A percentile compares a stretch with the other conserved stretches of the same genome.
Evolutionary conservation across 2,113 vertebrate species (phyloP).

Genomic region (Mastomys coucha): DNA sequence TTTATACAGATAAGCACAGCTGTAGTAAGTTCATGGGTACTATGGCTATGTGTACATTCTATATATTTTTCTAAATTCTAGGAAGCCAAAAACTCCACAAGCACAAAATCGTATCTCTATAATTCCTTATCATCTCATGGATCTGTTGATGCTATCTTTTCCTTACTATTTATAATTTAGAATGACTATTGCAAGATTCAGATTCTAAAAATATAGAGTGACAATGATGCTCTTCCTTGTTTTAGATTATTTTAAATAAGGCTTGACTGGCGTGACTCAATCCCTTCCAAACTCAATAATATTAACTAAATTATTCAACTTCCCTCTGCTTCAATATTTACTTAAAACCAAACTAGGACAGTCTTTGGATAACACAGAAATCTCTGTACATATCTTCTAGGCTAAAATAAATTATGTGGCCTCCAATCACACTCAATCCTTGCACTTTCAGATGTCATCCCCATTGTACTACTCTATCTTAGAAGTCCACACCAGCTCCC

Average conservation of each 20-base stretch:
- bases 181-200: neutral
- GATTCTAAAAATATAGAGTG: conserved; percentile 44
- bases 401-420: conserved; percentile 31
- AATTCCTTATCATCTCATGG: neutral
- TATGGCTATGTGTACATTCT: neutral
- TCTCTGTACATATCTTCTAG: neutral
- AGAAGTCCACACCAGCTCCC: conserved; percentile 7
- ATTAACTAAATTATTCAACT: conserved; percentile 24
- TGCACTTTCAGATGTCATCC: conserved; percentile 37
- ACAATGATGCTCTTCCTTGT: neutral
- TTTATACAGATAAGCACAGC: too few species aligned
- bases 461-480: conserved; percentile 50
- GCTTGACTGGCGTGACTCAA: neutral
- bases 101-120: neutral
- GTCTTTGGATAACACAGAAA: neutral
- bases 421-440: conserved; percentile 26
- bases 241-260: too few species aligned
- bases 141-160: neutral
- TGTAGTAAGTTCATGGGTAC: neutral
- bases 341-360: neutral
- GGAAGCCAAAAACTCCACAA: neutral
- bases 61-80: conserved; percentile 22
- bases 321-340: conserved; percentile 17
- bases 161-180: neutral
- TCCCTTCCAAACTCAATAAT: neutral